Evolutionary conservation across 2,113 vertebrate species (phyloP).

Genomic region (Lynx canadensis): DNA sequence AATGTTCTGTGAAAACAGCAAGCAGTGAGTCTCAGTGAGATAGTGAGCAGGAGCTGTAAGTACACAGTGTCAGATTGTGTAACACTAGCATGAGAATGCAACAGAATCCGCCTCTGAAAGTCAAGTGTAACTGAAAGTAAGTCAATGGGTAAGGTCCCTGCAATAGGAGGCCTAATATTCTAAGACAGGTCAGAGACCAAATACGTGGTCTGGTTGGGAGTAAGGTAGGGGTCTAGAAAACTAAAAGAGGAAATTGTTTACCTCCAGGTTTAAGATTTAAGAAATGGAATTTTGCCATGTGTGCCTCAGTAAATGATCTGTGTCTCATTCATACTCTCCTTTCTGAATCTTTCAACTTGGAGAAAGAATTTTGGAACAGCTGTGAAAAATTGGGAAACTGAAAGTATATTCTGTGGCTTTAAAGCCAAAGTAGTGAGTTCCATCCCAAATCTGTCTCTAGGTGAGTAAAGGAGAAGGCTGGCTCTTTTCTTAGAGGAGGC

Average conservation of each 20-base stretch:
- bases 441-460: not conserved
- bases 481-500: not conserved
- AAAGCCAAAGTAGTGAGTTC: not conserved
- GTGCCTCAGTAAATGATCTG: not conserved
- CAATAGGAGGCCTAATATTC: not conserved
- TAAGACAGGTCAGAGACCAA: not conserved
- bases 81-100: not conserved
- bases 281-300: not conserved
- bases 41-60: not conserved
- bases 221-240: not conserved
- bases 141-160: not conserved
- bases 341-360: not conserved
- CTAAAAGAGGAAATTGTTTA: not conserved
- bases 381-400: not conserved
- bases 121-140: not conserved
- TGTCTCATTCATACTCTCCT: not conserved
- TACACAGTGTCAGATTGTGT: not conserved
- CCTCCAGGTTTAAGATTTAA: not conserved
- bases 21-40: not conserved
- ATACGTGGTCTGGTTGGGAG: not conserved
- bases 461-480: not conserved
- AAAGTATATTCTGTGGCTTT: not conserved
- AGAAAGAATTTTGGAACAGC: not conserved
- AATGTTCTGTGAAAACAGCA: not conserved
- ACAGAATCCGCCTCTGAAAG: not conserved